Evolutionary conservation across 2,113 vertebrate genomes (phyloP).

Genomic region (Callocephalon fimbriatum): DNA sequence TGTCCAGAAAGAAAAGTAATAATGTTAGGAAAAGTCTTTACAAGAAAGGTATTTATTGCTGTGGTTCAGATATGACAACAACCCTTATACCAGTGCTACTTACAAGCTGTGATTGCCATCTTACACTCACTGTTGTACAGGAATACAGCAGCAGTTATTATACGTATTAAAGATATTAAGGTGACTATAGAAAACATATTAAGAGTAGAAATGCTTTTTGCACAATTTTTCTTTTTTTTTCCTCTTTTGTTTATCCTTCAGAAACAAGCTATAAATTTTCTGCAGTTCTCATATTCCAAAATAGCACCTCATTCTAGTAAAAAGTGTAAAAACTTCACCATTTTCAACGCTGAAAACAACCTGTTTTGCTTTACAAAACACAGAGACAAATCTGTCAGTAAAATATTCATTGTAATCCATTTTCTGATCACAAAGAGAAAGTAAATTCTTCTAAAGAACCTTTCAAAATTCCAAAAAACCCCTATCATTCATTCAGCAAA

Average conservation of each 20-base stretch:
- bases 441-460: background rate
- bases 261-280: background rate
- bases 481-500: background rate
- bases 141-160: background rate
- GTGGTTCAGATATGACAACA: background rate
- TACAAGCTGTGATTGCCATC: background rate
- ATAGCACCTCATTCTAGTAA: background rate
- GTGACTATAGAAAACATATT: background rate
- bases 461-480: background rate
- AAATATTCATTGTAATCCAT: background rate
- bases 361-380: background rate
- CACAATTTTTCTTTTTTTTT: background rate
- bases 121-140: background rate
- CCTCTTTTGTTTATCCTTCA: background rate
- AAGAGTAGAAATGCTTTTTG: background rate
- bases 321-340: background rate
- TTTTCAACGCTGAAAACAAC: background rate
- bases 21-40: background rate
- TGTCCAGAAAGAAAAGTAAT: background rate
- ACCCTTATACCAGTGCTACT: background rate
- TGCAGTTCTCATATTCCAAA: background rate
- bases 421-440: background rate
- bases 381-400: background rate
- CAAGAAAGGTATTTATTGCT: background rate
- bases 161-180: background rate